phyloP scores from a whole-genome alignment of 2,888 invertebrate species.

The Eilema depressum region DNA sequence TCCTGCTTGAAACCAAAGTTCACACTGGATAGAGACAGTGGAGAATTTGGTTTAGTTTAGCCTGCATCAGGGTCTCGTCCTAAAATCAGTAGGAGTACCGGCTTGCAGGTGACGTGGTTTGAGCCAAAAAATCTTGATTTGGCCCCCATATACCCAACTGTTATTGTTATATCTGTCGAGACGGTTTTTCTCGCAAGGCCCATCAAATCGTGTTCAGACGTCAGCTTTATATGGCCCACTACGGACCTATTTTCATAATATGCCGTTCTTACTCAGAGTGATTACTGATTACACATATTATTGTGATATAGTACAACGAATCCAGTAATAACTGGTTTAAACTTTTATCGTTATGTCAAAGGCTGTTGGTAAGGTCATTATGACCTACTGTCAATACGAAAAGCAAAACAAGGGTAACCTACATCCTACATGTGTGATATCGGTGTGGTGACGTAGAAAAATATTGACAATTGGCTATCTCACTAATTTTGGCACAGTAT shows the following conservation, averaged over 20 bases:
- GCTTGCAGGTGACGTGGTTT: too few relatives aligned
- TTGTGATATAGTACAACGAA: background rate
- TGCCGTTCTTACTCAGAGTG: background rate
- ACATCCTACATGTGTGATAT: background rate
- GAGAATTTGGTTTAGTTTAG: too few relatives aligned
- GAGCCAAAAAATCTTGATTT: too few relatives aligned
- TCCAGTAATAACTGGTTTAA: background rate
- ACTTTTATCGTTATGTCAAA: background rate
- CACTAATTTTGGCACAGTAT: too few relatives aligned
- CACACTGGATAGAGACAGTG: too few relatives aligned
- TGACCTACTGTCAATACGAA: background rate
- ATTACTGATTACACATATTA: background rate
- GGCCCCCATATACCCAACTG: too few relatives aligned
- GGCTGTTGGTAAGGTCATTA: background rate
- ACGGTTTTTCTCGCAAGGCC: too few relatives aligned
- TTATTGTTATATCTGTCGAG: too few relatives aligned
- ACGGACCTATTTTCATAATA: background rate
- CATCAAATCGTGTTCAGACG: background rate
- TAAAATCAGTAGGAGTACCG: too few relatives aligned
- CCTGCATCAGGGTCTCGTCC: too few relatives aligned
- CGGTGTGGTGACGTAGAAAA: background rate
- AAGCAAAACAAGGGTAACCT: background rate
- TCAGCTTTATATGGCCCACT: background rate
- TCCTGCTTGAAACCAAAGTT: too few relatives aligned
- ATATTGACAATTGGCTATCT: too few relatives aligned